Percentiles rank a stretch among this genome's conserved stretches.
Evolutionary conservation across 2,888 invertebrate species (phyloP).

Genomic region (Phyllotreta cruciferae): DNA sequence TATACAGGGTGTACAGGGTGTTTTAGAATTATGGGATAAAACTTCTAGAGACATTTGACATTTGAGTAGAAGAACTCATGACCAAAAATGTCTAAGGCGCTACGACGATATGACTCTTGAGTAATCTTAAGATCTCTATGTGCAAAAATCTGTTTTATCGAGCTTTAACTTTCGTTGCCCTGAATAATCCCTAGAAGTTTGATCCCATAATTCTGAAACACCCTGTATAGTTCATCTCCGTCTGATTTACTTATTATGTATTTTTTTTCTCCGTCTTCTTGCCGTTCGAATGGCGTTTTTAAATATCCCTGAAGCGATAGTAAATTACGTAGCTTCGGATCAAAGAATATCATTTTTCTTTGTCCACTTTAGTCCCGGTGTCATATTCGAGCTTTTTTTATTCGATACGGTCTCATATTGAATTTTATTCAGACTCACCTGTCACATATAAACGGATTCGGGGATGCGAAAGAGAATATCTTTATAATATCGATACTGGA

Average conservation of each 20-base stretch:
- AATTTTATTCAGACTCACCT: conserved; percentile 29
- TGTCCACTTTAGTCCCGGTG: conserved; percentile 27
- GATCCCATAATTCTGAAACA: no score
- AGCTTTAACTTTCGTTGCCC: no score
- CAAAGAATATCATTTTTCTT: conserved; percentile 30
- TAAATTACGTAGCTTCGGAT: conserved; percentile 20
- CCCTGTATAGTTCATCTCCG: no score
- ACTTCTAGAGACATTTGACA: no score
- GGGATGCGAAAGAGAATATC: conserved; percentile 6
- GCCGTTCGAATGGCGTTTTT: conserved; percentile 23
- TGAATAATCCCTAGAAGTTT: no score
- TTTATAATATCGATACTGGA: conserved; percentile 11
- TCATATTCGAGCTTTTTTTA: conserved; percentile 26
- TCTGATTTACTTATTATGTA: conserved; percentile 6
- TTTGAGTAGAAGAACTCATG: no score
- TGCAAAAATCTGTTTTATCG: no score
- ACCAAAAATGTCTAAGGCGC: no score
- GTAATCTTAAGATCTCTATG: no score
- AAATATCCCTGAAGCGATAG: conserved; percentile 22
- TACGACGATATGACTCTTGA: no score
- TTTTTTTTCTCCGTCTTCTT: conserved; percentile 24
- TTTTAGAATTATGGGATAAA: conserved; percentile 1
- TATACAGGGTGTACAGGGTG: conserved; percentile 2
- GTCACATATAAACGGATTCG: conserved; percentile 20
- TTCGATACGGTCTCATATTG: conserved; percentile 27